Conservation (phyloP, 2,113 vertebrate species). For the Eolophus roseicapilla region DNA sequence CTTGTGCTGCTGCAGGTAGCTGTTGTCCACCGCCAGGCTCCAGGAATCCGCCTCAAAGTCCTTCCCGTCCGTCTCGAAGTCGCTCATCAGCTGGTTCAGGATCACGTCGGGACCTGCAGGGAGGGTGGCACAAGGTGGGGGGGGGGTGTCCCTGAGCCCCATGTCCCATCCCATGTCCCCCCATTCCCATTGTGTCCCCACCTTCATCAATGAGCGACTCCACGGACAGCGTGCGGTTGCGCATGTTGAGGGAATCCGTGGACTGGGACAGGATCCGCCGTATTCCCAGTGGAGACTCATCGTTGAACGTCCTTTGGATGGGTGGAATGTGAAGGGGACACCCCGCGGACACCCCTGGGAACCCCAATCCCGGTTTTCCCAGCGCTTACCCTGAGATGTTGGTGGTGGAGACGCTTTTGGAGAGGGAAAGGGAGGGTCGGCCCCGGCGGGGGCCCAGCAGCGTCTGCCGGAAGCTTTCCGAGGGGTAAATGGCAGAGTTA, state of each 20-base stretch:
- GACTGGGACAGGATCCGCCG: slow-evolving; percentile 93
- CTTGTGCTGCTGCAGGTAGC: slow-evolving; percentile 86
- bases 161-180: fast-evolving
- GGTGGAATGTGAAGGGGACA: fast-evolving
- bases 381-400: slow-evolving; percentile 89
- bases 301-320: slow-evolving; percentile 80
- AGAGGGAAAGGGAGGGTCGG: slow-evolving; percentile 82
- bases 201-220: slow-evolving; percentile 92
- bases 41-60: slow-evolving; percentile 92
- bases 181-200: not conserved
- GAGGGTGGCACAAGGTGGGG: not conserved
- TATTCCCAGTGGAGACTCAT: slow-evolving; percentile 87
- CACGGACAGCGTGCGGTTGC: slow-evolving; percentile 85
- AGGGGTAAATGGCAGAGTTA: slow-evolving; percentile 88
- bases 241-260: slow-evolving; percentile 90
- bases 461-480: slow-evolving; percentile 86
- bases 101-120: slow-evolving; percentile 72
- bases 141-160: not conserved
- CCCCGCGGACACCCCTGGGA: fast-evolving
- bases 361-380: fast-evolving
- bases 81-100: slow-evolving; percentile 85
- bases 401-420: slow-evolving; percentile 94
- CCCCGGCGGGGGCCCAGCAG: slow-evolving; percentile 85
- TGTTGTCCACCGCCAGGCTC: slow-evolving; percentile 88
- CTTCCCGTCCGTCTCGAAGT: slow-evolving; percentile 82